These are phyloP conservation scores for Diorhabda sublineata DNA, from an alignment of 1,140 invertebrate species.

Conservation along the genomic window DNA sequence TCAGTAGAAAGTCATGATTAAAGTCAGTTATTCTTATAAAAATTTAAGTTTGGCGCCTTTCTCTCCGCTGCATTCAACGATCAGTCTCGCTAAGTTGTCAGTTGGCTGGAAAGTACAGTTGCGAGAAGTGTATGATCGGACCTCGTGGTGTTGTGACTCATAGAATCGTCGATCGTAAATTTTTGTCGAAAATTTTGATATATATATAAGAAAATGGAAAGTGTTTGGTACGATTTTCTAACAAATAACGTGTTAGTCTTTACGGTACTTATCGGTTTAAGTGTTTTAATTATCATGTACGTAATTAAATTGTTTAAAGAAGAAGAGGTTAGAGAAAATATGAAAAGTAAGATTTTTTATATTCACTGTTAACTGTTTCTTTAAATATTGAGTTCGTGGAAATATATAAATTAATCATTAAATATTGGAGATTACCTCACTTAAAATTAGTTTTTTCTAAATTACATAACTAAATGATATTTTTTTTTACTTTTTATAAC, in stretches of 20 bases:
- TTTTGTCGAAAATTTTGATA: slow-evolving; percentile 5
- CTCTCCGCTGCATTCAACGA: background rate
- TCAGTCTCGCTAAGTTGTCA: background rate
- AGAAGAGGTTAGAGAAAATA: slow-evolving; percentile 24
- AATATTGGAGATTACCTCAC: too few relatives aligned
- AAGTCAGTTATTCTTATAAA: background rate
- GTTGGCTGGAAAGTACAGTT: background rate
- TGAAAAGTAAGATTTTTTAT: slow-evolving; percentile 27
- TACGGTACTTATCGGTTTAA: slow-evolving; percentile 25
- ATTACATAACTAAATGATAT: background rate
- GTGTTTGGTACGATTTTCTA: slow-evolving; percentile 7
- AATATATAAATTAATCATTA: too few relatives aligned
- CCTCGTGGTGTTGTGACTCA: slow-evolving; percentile 4
- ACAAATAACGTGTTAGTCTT: slow-evolving; percentile 24
- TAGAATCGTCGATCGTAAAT: background rate
- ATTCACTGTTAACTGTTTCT: too few relatives aligned
- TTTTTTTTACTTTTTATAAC: background rate
- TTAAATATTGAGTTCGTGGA: too few relatives aligned
- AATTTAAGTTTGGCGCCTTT: slow-evolving; percentile 2
- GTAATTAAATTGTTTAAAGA: slow-evolving; percentile 28
- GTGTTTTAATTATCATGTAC: slow-evolving; percentile 30
- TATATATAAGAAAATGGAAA: slow-evolving; percentile 17
- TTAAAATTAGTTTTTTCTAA: background rate
- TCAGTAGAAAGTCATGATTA: slow-evolving; percentile 1
- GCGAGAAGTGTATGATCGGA: background rate